phyloP scores from a whole-genome alignment of 2,888 invertebrate species.

The Elysia crispata region DNA sequence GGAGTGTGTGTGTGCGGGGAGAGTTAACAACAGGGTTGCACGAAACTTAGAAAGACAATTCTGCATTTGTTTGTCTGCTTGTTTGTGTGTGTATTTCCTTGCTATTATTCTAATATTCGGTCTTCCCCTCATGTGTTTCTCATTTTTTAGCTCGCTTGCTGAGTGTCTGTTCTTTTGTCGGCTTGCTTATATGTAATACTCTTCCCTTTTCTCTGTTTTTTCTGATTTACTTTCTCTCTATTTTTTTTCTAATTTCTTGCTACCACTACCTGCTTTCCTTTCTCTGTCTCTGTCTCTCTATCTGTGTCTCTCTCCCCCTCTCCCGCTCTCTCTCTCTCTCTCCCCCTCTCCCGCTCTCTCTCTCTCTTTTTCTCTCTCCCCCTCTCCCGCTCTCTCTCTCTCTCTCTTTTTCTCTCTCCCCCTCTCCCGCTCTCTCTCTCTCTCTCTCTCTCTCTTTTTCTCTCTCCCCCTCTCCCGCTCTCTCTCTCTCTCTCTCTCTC shows the following conservation, averaged over 20 bases:
- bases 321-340: constrained; percentile 6
- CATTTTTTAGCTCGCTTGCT: no score
- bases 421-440: constrained; percentile 25
- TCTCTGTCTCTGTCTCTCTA: constrained; percentile 35
- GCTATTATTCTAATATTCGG: no score
- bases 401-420: constrained; percentile 33
- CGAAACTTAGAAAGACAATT: no score
- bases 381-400: constrained; percentile 35
- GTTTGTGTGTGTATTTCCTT: no score
- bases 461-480: constrained; percentile 6
- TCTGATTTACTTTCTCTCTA: constrained; percentile 5
- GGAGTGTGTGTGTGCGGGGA: no score
- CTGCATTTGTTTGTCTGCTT: no score
- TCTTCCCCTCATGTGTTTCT: no score
- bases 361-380: constrained; percentile 38
- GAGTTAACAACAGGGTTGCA: no score
- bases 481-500: constrained; percentile 14
- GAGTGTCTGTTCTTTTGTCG: no score
- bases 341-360: constrained; percentile 11
- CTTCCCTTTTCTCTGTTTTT: neutral
- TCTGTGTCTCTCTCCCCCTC: constrained; percentile 34
- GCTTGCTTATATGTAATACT: no score
- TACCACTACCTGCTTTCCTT: constrained; percentile 29
- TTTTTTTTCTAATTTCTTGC: constrained; percentile 18
- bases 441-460: constrained; percentile 31